Evolutionary conservation across 2,888 invertebrate species (phyloP).

Genomic region (Aricia artaxerxes): DNA sequence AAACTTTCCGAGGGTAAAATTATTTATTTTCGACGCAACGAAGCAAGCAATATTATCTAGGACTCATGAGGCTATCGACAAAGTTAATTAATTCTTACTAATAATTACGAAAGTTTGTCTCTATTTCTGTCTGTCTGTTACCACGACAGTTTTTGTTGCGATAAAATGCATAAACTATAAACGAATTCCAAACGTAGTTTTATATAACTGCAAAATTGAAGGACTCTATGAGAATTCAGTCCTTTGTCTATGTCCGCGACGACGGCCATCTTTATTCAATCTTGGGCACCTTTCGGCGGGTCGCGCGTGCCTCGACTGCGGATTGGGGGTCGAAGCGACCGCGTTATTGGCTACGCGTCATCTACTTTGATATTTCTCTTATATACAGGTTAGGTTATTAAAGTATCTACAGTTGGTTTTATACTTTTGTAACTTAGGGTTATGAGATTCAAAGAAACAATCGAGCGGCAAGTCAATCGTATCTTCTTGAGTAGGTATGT

Average conservation of each 20-base stretch:
- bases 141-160: too few relatives aligned
- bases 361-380: conserved; percentile 27
- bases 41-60: too few relatives aligned
- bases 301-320: conserved; percentile 56
- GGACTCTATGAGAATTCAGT: neutral
- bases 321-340: conserved; percentile 24
- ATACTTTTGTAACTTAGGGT: neutral
- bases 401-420: neutral
- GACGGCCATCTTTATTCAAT: conserved; percentile 66
- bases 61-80: too few relatives aligned
- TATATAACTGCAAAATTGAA: neutral
- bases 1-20: too few relatives aligned
- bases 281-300: conserved; percentile 59
- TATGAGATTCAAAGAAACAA: too few relatives aligned
- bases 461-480: too few relatives aligned
- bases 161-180: too few relatives aligned
- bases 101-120: too few relatives aligned
- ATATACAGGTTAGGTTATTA: conserved; percentile 6
- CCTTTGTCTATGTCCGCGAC: conserved; percentile 4
- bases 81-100: too few relatives aligned
- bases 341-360: conserved; percentile 37
- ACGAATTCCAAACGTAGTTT: neutral
- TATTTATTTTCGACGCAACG: too few relatives aligned
- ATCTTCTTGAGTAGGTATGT: too few relatives aligned
- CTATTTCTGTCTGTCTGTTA: too few relatives aligned